Base-by-base conservation (phyloP, 2,888 invertebrate species). In the Chymomyza fuscimana region DNA sequence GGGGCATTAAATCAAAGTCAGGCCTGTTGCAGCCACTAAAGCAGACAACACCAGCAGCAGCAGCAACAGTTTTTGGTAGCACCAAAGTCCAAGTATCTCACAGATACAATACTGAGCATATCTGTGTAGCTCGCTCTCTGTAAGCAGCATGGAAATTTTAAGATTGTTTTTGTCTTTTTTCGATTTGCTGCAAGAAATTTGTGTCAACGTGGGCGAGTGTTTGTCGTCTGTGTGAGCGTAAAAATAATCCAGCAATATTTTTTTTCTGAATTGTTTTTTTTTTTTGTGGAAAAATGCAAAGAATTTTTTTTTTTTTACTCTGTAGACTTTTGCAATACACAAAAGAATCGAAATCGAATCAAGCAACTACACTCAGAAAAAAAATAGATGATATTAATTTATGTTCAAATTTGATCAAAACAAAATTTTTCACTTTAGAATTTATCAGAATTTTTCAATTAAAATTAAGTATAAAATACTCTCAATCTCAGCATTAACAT, bases 1-100 rank as follows among this genome's bases (percentile, higher is more conserved):
- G 77, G 77, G 73, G 78, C 78, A 80, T 80, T 89, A 89, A 88
- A 88, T 88, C 89, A 89, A 88, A 79, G 80, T 85, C 89, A 73
- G 73, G 74, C 76, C 77, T 77, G 70, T 69, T 25, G 36, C 65
- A 22, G 36, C 4, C 65, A 64, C 32, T 16, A 16, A 65, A 25
- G 40, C 36, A 32, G 63, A 71, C 60, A 77, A 70, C 71, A 74
- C 66, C 64, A 51, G 3, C 12, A 46, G 22, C 10, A n/a, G 29
- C 6, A 19, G 3, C 22, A 9, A 29, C 61, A 73, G 52, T 75
- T 63, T 69, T 51, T 68, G 68, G 75, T 67, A 82, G 82, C 74
- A 62, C 62, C 64, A 32, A 32, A 32, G 60, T 32, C n/a, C 64
- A 60, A 70, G 60, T 68, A 73, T 72, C 66, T 69, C 59, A 56